Base-by-base conservation (phyloP, 1,140 invertebrate genomes). In the Aphelenchoides besseyi region DNA sequence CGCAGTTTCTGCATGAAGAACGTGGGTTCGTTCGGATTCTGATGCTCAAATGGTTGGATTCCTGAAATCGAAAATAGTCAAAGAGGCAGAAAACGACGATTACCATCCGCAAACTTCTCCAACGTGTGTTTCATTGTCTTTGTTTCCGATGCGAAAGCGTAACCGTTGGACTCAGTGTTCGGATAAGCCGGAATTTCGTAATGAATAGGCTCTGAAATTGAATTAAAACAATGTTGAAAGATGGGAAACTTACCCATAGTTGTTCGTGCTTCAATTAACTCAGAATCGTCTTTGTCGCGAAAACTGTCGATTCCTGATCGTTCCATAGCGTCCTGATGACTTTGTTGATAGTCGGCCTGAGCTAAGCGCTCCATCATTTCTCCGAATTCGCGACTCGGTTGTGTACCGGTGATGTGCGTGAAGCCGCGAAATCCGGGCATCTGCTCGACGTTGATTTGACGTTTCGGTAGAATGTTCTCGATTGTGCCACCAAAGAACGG, bases 21-120 rank as follows among this genome's bases (percentile, higher is more conserved):
- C 5, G 55, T 59, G 5, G 55, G 55, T 33, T 59, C 18, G 55
- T 59, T 59, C 5, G 18, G 5, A 12, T 28, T 5, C 26, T 5
- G 23, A 23, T 59, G 5, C 55, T 59, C 55, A 33, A 59, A 59
- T 23, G 55, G 55, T 59, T 59, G 55, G 18, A 59, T 59, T 5
- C 18, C 55, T 59, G 18, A 28, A 59, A 59, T 8, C 18, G 55
- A 59, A 8, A 8, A 8, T 5, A 59, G 32, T 59, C 12, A 48
- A 48, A 48, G 12, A 23, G 23, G 23, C 23, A 23, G 41, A 48
- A 48, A 59, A 59, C 5, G 55, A 8, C 5, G 18, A 5, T 33
- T 59, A 59, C 55, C 55, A 23, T 59, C 55, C 18, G 5, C 55
- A 33, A 59, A 59, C 32, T 33, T 33, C 5, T 18, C 55, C 55